These are phyloP conservation scores for Corynorhinus townsendii DNA, from an alignment of 2,113 vertebrate genomes.

Conservation along the genomic window DNA sequence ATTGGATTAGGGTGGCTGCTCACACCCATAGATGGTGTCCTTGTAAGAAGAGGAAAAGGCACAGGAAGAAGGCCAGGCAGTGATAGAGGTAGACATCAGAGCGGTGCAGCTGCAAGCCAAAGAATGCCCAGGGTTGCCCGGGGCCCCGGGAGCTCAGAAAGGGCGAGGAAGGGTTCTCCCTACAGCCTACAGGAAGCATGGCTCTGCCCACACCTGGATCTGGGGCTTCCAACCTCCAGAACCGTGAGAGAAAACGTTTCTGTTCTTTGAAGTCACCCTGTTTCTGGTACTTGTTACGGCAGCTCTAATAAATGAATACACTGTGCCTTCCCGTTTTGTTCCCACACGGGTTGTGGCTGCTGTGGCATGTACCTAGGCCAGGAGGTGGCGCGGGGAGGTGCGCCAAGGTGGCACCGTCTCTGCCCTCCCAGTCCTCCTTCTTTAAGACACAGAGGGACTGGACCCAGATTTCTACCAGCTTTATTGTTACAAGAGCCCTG, in stretches of 20 bases:
- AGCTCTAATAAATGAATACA: background rate
- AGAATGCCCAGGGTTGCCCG: too few species aligned
- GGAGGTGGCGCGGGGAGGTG: background rate
- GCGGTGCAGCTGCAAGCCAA: rapidly evolving
- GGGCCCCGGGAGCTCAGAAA: background rate
- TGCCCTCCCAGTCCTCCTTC: background rate
- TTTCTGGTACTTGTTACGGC: background rate
- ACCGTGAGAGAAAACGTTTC: rapidly evolving
- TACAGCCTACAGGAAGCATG: rapidly evolving
- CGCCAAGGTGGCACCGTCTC: background rate
- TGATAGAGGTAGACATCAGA: background rate
- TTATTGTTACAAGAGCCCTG: background rate
- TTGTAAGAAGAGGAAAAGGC: background rate
- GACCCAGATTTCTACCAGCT: background rate
- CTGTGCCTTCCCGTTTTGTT: background rate
- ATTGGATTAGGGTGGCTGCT: background rate
- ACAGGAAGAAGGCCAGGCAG: background rate
- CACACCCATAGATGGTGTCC: background rate
- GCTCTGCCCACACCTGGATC: background rate
- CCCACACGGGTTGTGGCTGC: rapidly evolving
- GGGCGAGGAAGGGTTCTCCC: background rate
- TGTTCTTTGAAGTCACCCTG: background rate
- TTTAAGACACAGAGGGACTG: background rate
- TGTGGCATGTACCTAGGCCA: background rate
- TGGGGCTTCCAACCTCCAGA: background rate